Evolutionary conservation across 2,113 vertebrate genomes (phyloP).

Genomic region (human (Homo sapiens)): GRCh38 chr14:42771001-42771500

Average conservation of each 20-base stretch:
- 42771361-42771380: neutral
- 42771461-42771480: neutral
- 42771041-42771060: neutral
- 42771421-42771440: neutral
- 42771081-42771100: neutral
- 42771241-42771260: neutral
- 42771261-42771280: neutral
- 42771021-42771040: neutral
- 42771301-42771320: neutral
- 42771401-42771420: neutral
- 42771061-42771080: neutral
- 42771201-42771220: neutral
- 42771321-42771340: neutral
- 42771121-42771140: neutral
- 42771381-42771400: neutral
- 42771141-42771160: neutral
- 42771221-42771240: neutral
- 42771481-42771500: neutral
- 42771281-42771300: neutral
- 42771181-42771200: neutral
- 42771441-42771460: neutral
- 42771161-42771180: neutral
- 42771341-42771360: neutral
- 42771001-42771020: neutral
- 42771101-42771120: neutral